Evolutionary conservation across 2,113 vertebrate species (phyloP), one percentile per base, ranked within the genome.

Genomic region (Neotoma lepida): DNA sequence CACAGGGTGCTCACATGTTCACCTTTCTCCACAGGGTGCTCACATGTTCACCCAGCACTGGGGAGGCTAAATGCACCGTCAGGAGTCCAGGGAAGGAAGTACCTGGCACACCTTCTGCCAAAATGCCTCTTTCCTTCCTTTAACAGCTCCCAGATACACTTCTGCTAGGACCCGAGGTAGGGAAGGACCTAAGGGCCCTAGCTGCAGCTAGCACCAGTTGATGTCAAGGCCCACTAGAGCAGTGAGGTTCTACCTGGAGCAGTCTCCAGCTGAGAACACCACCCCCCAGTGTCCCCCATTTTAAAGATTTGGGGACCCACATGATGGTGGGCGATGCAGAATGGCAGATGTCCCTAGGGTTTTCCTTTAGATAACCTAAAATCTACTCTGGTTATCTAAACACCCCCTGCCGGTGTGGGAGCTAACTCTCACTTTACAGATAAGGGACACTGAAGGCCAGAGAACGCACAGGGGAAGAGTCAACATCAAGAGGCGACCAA

Each of bases 401-500:
- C 17, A 70, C 54, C 49, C 46, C 68, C 73, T 71, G 64, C 51
- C 6, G 9, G 6, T 0, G 4, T 66, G n/a, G 58, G 17, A 6
- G n/a, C 33, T 80, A 64, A 91, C 73, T 90, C 18, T 20, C 84
- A 4, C 84, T 90, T 76, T 78, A 80, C 56, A 90, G 51, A 78
- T 10, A 68, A 63, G 94, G 56, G 39, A 89, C 51, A 63, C 8
- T 9, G 90, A 80, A 33, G 46, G 13, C 22, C 51, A 0, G 0
- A 9, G 39, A 17, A 73, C 17, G 26, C 74, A 35, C 4, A 41
- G 2, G 44, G 49, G n/a, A n/a, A n/a, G n/a, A n/a, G 44, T 74
- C 58, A 33, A 58, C 15, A 22, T 9, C 54, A 76, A 26, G 58
- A 18, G 70, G 61, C 44, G 26, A 64, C 18, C 4, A 44, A 84